Percentiles rank a stretch among this genome's conserved stretches.
phyloP scores from a whole-genome alignment of 2,888 invertebrate species.

The Drosophila quinaria region DNA sequence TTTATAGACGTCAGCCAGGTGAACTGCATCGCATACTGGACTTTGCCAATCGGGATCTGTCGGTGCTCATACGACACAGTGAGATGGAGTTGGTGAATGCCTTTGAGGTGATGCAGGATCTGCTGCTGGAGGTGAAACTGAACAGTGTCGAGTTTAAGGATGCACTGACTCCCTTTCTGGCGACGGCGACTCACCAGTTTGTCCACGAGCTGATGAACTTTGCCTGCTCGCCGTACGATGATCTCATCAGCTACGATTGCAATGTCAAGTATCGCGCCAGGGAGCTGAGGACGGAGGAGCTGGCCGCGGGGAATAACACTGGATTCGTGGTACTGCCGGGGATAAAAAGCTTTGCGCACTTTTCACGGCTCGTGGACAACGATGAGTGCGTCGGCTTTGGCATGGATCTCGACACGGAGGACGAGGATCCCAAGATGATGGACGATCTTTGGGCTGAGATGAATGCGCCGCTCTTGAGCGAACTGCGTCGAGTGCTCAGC shows the following conservation, averaged over 20 bases:
- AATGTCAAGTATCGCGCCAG: constrained; percentile 88
- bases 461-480: background rate
- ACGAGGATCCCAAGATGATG: constrained; percentile 50
- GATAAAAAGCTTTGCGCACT: constrained; percentile 52
- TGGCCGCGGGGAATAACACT: background rate
- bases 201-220: constrained; percentile 95
- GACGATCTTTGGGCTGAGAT: constrained; percentile 1
- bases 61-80: constrained; percentile 88
- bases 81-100: constrained; percentile 89
- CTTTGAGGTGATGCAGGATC: constrained; percentile 89
- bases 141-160: constrained; percentile 88
- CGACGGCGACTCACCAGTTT: constrained; percentile 92
- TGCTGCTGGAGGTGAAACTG: constrained; percentile 88
- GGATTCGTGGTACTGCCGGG: background rate
- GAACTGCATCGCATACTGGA: constrained; percentile 93
- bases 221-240: constrained; percentile 94
- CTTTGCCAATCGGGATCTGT: constrained; percentile 95
- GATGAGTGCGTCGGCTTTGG: constrained; percentile 39
- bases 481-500: constrained; percentile 18
- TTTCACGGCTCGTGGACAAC: constrained; percentile 45
- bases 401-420: constrained; percentile 35
- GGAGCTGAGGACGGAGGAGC: background rate
- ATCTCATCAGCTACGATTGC: constrained; percentile 91
- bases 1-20: constrained; percentile 90
- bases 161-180: constrained; percentile 89